phyloP scores from a whole-genome alignment of 1,140 invertebrate species.

The Aphaenogaster floridana region DNA sequence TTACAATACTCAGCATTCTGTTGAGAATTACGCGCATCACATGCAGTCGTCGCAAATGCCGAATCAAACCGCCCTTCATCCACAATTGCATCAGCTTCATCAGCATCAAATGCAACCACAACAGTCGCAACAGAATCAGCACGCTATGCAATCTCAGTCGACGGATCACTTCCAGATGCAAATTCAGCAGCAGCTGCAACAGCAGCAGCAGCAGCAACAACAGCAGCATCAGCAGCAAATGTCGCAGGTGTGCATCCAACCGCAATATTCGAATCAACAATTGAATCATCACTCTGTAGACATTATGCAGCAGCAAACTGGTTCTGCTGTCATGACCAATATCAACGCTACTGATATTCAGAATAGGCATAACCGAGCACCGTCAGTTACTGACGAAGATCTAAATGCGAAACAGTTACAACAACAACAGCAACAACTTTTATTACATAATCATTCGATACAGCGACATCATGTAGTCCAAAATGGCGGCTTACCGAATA shows the following conservation, averaged over 20 bases:
- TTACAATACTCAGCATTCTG: constrained; percentile 79
- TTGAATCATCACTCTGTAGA: constrained; percentile 80
- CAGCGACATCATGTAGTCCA: constrained; percentile 83
- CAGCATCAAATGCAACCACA: constrained; percentile 78
- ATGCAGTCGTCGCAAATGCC: constrained; percentile 79
- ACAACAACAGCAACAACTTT: constrained; percentile 80
- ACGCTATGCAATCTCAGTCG: constrained; percentile 80
- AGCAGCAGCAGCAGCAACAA: constrained; percentile 78
- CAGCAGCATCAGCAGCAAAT: constrained; percentile 81
- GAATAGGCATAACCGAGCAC: constrained; percentile 71
- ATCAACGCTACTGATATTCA: constrained; percentile 79
- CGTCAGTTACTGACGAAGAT: constrained; percentile 79
- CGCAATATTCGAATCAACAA: constrained; percentile 82
- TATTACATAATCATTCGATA: constrained; percentile 83
- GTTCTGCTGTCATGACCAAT: constrained; percentile 76
- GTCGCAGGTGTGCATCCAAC: constrained; percentile 79
- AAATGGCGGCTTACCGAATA: constrained; percentile 80
- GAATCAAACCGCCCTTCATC: constrained; percentile 73
- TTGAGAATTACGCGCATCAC: constrained; percentile 82
- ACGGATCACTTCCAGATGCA: constrained; percentile 83
- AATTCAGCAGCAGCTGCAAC: constrained; percentile 80
- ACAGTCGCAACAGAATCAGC: constrained; percentile 78
- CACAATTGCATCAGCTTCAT: constrained; percentile 81
- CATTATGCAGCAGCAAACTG: constrained; percentile 80
- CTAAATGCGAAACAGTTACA: constrained; percentile 83